phyloP scores from a whole-genome alignment of 2,797 vertebrate genomes.

The Amniataba percoides region DNA sequence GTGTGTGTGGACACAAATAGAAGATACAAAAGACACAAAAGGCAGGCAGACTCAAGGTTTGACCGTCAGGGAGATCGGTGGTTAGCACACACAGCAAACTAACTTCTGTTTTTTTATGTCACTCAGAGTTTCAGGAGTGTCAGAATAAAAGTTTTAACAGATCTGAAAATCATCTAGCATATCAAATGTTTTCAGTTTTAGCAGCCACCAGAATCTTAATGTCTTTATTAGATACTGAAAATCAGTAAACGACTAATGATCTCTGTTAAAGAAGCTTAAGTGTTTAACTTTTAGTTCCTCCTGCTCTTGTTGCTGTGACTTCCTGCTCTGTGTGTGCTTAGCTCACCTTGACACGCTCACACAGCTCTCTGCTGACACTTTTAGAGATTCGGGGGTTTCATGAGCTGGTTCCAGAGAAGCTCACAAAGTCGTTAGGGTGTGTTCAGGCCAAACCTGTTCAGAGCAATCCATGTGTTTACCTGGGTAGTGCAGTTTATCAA shows the following conservation, averaged over 20 bases:
- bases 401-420: conserved; percentile 10
- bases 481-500: conserved; percentile 11
- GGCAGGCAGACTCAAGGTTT: background rate
- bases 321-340: background rate
- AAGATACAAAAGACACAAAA: background rate
- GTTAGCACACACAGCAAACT: background rate
- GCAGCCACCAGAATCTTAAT: background rate
- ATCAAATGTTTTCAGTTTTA: conserved; percentile 9
- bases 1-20: too few species aligned
- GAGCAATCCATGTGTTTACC: conserved; percentile 24
- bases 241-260: background rate
- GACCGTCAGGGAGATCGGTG: background rate
- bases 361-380: conserved; percentile 1
- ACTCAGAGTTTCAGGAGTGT: conserved; percentile 11
- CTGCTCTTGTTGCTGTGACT: background rate
- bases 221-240: background rate
- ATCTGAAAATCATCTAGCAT: conserved; percentile 8
- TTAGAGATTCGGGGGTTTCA: conserved; percentile 6
- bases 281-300: background rate
- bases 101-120: conserved; percentile 49
- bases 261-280: background rate
- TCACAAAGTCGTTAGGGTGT: conserved; percentile 5
- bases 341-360: background rate
- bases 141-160: conserved; percentile 20
- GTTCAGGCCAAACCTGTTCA: conserved; percentile 35